Evolutionary conservation across 2,113 vertebrate species (phyloP).

Genomic region (Corvus cornix): DNA sequence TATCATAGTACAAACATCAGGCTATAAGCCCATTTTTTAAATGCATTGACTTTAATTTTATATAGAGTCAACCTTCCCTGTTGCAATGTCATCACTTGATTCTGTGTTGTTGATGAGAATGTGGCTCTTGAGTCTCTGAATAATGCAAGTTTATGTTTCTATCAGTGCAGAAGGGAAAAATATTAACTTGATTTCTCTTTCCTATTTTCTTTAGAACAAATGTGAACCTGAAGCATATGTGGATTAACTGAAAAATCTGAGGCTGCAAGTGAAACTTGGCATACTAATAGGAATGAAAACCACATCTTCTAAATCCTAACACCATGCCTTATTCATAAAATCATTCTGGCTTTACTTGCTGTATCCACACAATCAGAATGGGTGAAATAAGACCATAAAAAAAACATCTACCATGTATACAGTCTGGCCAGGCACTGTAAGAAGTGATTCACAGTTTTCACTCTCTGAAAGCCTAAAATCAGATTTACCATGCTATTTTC

Average conservation of each 20-base stretch:
- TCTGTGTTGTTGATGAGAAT: neutral
- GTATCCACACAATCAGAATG: neutral
- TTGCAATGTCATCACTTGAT: neutral
- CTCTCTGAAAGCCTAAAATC: neutral
- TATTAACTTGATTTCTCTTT: neutral
- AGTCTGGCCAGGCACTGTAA: neutral
- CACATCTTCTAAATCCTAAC: neutral
- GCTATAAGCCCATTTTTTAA: constrained; percentile 4
- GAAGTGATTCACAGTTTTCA: neutral
- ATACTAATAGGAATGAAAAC: neutral
- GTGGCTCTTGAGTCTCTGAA: neutral
- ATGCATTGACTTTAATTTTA: neutral
- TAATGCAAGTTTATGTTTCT: neutral
- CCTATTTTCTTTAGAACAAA: constrained; percentile 13
- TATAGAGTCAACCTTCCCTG: neutral
- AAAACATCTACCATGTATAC: neutral
- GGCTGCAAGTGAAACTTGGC: neutral
- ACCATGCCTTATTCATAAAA: neutral
- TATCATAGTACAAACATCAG: neutral
- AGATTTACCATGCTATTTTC: neutral
- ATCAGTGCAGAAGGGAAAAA: neutral
- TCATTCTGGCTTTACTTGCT: neutral
- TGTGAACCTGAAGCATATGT: neutral
- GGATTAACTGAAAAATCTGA: neutral
- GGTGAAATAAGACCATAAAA: neutral